These are phyloP conservation scores for Apamea epomidion DNA, from an alignment of 2,888 invertebrate genomes.

Conservation along the genomic window DNA sequence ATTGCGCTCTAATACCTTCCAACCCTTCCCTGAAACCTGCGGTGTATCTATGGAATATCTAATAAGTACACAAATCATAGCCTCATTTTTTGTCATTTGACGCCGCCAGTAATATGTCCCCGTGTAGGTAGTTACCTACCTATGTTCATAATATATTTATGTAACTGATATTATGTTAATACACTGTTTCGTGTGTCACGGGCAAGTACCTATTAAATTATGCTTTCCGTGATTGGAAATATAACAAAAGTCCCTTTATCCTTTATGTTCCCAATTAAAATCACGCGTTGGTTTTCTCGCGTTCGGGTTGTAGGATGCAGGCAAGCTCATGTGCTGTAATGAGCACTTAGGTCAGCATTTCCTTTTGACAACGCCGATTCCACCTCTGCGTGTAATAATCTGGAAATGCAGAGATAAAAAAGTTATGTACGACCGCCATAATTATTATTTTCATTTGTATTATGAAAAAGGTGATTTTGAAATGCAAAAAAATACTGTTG, in stretches of 20 bases:
- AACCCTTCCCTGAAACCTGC: constrained; percentile 20
- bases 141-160: constrained; percentile 30
- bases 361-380: not conserved
- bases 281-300: not conserved
- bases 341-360: not conserved
- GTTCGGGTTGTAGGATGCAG: not conserved
- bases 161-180: constrained; percentile 7
- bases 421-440: constrained; percentile 1
- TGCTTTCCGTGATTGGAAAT: constrained; percentile 6
- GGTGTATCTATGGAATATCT: constrained; percentile 52
- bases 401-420: constrained; percentile 27
- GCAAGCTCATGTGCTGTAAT: constrained; percentile 7
- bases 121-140: constrained; percentile 1
- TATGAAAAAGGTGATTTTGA: not conserved
- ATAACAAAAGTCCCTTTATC: not conserved
- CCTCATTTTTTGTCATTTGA: constrained; percentile 42
- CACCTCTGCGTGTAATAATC: constrained; percentile 27
- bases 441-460: constrained; percentile 14
- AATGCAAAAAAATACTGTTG: not conserved
- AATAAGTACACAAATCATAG: constrained; percentile 44
- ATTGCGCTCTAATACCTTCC: constrained; percentile 38
- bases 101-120: constrained; percentile 12
- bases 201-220: not conserved
- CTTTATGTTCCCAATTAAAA: constrained; percentile 5
- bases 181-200: constrained; percentile 10